Base-by-base conservation (phyloP, 2,797 vertebrate species). In the Hyperoplus immaculatus region DNA sequence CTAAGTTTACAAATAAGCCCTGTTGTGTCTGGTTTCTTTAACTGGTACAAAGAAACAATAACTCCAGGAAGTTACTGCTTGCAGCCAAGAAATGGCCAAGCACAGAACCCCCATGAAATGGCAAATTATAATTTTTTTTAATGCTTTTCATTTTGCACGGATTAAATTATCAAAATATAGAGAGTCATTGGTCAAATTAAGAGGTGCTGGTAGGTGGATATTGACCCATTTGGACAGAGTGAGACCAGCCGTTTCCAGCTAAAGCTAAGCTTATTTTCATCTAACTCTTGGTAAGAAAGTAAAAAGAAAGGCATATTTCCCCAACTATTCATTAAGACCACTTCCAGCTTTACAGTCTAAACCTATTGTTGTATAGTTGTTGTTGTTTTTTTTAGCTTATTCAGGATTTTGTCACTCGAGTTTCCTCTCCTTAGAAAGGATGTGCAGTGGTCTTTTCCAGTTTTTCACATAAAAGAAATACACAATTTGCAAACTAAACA, bases 381-480 rank as follows among this genome's bases (percentile, higher is more conserved):
- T 41, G 43, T 62, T 56, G 66, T 41, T 53, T 70, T 39, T 58
- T 64, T 83, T 85, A 92, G 88, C 90, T 92, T 89, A 91, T 92
- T 92, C 67, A 76, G 80, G 83, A 87, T 89, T 89, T 75, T 54
- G 59, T 90, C 82, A 57, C 78, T 89, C 69, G 0, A 74, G 58
- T 81, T 80, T 84, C 83, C 74, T 85, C 85, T 82, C 81, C 74
- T 73, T 86, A 43, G 75, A 75, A 86, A 76, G 66, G 83, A 92
- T 53, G 85, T 84, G 76, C 92, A 93, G 94, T 95, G 94, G 94
- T 94, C 93, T 93, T 87, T 92, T 94, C 92, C 91, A 94, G 93
- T 93, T 93, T 77, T 88, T 87, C 84, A 92, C 87, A 82, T 83
- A 63, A 75, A 85, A 78, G 80, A 82, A 47, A 61, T 73, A 51